Evolutionary conservation across 2,797 vertebrate species (phyloP), one percentile per base, ranked within the genome.

Genomic region (Thaleichthys pacificus): DNA sequence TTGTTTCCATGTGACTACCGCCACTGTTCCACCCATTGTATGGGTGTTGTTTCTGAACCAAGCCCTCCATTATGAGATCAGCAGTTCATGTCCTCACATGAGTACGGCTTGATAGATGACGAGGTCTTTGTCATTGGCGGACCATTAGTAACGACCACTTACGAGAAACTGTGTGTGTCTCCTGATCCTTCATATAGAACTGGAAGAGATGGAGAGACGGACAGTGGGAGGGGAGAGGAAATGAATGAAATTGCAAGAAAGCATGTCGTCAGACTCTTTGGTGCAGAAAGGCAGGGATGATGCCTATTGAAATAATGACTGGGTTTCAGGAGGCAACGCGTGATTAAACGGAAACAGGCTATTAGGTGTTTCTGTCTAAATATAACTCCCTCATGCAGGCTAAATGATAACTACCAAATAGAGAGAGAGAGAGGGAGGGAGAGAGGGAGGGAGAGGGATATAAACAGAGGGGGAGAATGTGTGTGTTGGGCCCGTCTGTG

Each of bases 221-320:
- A 61, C 24, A 70, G 69, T 0, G 61, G 67, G 60, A 22, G 75
- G 71, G 70, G 63, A n/a, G 1, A 57, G 65, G 78, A 69, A 28
- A 28, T 28, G 26, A 62, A 61, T 61, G 58, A 26, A 61, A 56
- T 56, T 7, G 58, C 58, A 26, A 26, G 7, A 3, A 64, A 84
- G 66, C 12, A 61, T 15, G n/a, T 69, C 76, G 69, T 68, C 61
- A 15, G 70, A 79, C 68, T 67, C 82, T 70, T 78, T 71, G 81
- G 80, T 3, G 68, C 71, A 81, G 70, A 66, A 79, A 76, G 71
- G 71, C 78, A 82, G 69, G 70, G 86, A 84, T 77, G 82, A 85
- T 84, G 83, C 75, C 61, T 49, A 74, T 86, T 83, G 80, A 82
- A 69, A 75, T 84, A 82, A 87, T 87, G 82, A 61, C 56, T 82